These are phyloP conservation scores for Euplexia lucipara DNA, from an alignment of 2,888 invertebrate species.

Conservation along the genomic window DNA sequence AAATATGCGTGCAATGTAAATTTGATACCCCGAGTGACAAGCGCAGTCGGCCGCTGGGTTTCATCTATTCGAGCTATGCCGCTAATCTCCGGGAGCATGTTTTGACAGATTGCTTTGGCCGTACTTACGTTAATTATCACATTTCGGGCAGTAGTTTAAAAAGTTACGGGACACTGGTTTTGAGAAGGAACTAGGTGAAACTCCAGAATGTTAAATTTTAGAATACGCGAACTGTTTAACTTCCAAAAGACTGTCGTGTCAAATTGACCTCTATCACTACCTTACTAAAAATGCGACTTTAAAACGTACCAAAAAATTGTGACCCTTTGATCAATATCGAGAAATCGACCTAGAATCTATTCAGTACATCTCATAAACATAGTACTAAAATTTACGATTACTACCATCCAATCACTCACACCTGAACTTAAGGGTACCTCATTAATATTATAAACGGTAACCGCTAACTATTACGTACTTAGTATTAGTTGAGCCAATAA, in stretches of 20 bases:
- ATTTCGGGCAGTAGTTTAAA: slow-evolving; percentile 41
- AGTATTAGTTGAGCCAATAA: slow-evolving; percentile 56
- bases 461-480: slow-evolving; percentile 55
- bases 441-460: slow-evolving; percentile 52
- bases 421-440: slow-evolving; percentile 36
- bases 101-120: slow-evolving; percentile 69
- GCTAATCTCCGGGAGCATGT: slow-evolving; percentile 71
- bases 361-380: not conserved
- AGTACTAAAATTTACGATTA: slow-evolving; percentile 2
- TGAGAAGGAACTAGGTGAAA: slow-evolving; percentile 10
- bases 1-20: slow-evolving; percentile 86
- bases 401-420: slow-evolving; percentile 30
- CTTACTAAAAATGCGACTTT: not conserved
- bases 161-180: slow-evolving; percentile 30
- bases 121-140: slow-evolving; percentile 48
- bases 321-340: not conserved
- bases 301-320: not conserved
- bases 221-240: not conserved
- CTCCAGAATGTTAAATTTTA: not conserved
- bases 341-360: not conserved
- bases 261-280: not conserved
- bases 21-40: slow-evolving; percentile 84
- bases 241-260: slow-evolving; percentile 3
- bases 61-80: slow-evolving; percentile 79
- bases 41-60: slow-evolving; percentile 76